Evolutionary conservation across 2,797 vertebrate species (phyloP), one percentile per base, ranked within the genome.

Genomic region (Acipenser ruthenus): DNA sequence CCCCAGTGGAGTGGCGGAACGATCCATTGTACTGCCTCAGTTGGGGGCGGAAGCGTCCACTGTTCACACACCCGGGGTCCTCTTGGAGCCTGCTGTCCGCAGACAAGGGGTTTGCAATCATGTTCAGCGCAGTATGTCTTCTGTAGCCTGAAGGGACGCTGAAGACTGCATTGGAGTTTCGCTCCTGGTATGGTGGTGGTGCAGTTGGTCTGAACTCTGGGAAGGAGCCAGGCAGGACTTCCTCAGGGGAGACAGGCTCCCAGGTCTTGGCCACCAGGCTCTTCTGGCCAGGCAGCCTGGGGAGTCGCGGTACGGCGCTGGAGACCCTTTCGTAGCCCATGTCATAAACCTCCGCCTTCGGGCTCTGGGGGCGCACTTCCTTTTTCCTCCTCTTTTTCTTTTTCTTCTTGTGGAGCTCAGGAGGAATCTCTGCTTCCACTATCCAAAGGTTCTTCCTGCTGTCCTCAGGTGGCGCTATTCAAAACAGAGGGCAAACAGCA

Each of bases 351-450:
- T 78, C 82, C 0, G 84, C 82, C 0, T 79, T 77, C 0, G 70
- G 58, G 2, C 50, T 75, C 1, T 69, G 58, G 0, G 89, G 84
- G 49, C 77, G 88, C 69, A 88, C 83, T 63, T 95, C 93, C 82
- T 94, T 95, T 82, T 89, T 94, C 70, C 87, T 89, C 83, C 88
- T 93, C 80, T 90, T 92, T 76, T 88, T 93, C 77, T 87, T 86
- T 74, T 94, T 97, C 80, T 94, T 92, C 78, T 96, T 93, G 76
- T 93, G 90, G 82, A 94, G 87, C 80, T 95, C 91, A 0, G 94
- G 91, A 1, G 93, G 93, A 70, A 93, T 90, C 66, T 96, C 93
- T 0, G 91, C 93, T 72, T 97, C 93, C 62, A 94, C 93, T 86
- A 94, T 82, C 94, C 95, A 99, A 56, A 93, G 77, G 67, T 82